These are phyloP conservation scores for Pachymerium ferrugineum DNA, from an alignment of 2,888 invertebrate species.

Conservation along the genomic window DNA sequence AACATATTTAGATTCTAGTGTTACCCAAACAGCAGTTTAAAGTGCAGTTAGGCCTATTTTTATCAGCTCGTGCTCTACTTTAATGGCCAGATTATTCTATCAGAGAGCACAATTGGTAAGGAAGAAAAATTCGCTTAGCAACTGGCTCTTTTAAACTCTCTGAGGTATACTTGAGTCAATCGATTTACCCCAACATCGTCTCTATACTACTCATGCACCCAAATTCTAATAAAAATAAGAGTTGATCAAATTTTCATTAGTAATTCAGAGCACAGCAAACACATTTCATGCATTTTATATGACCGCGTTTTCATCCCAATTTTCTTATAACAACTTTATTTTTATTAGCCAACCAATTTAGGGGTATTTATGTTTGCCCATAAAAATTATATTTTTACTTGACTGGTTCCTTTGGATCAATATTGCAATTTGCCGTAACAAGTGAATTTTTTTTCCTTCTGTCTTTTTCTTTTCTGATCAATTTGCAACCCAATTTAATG, in stretches of 20 bases:
- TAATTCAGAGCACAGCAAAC: neutral
- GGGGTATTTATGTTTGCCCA: neutral
- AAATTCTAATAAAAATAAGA: constrained; percentile 14
- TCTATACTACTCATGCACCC: constrained; percentile 11
- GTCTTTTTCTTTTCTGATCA: too few relatives aligned
- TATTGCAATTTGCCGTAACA: neutral
- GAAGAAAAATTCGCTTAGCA: neutral
- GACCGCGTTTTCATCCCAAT: neutral
- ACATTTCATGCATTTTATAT: neutral
- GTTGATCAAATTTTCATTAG: constrained; percentile 25
- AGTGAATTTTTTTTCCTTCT: too few relatives aligned
- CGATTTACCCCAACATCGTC: constrained; percentile 5
- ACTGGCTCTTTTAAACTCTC: constrained; percentile 16
- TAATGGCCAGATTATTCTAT: constrained; percentile 17
- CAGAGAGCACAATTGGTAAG: neutral
- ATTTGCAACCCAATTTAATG: neutral
- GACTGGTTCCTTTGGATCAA: neutral
- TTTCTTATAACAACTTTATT: neutral
- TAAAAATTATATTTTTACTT: neutral
- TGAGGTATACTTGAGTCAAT: constrained; percentile 22
- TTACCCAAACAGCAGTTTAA: constrained; percentile 1
- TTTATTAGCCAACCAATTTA: neutral
- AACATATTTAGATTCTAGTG: neutral
- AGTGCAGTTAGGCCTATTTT: constrained; percentile 10
- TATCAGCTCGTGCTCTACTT: constrained; percentile 9